Base-by-base conservation (phyloP, 2,888 invertebrate species). In the Seira ritae region DNA sequence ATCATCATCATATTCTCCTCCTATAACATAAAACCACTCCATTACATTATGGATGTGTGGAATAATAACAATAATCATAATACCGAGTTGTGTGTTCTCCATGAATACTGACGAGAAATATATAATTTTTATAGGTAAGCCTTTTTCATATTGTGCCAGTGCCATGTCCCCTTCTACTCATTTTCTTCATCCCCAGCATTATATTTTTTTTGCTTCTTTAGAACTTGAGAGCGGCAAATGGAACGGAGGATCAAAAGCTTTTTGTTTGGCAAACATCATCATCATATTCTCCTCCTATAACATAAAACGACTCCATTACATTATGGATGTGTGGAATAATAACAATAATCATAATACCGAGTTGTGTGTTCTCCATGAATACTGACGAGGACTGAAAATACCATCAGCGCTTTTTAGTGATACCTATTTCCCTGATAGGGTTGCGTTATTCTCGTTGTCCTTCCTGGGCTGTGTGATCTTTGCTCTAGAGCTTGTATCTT, bases 251-350 rank as follows among this genome's bases (percentile, higher is more conserved):
- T 81, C 75, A 80, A 73, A 67, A 74, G 73, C 68, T 73, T 55
- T 55, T 69, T 74, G 74, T 69, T 80, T 80, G 80, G 60, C 80
- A 73, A 80, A 72, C 72, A 79, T 67, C n/a, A n/a, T n/a, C n/a
- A n/a, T n/a, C 2, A 23, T 60, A 42, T 55, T 15, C 69, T n/a
- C 66, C 37, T 76, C 23, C 19, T 24, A 46, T 22, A 76, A 37
- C 19, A 55, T 17, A 66, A 76, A 17, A 37, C 46, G 3, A 20
- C 60, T 69, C 80, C 62, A 80, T 79, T 73, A 80, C 50, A 22
- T 73, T 69, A 79, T 79, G 78, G 60, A 79, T 71, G 66, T 66
- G 69, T 66, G 69, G 62, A 70, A 70, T 55, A 55, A 55, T 55
- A 55, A 55, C 55, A 55, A 55, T 55, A 55, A 55, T 55, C 3